Evolutionary conservation across 2,113 vertebrate genomes (phyloP).

Genomic region (Polypterus senegalus): DNA sequence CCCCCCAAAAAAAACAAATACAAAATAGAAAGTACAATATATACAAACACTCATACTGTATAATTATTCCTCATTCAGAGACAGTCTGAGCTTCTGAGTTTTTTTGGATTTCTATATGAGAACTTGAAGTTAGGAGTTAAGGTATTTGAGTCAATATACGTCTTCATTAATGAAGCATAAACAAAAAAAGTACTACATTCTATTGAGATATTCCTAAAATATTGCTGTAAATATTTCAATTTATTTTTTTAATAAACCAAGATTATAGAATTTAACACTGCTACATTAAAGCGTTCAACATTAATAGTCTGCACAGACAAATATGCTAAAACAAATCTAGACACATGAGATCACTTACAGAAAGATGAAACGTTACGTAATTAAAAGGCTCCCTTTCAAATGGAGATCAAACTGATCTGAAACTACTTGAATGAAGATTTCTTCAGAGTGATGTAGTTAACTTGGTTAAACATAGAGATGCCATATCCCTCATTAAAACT

Average conservation of each 20-base stretch:
- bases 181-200: neutral
- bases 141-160: too few species aligned
- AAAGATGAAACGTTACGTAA: neutral
- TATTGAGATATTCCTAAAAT: constrained; percentile 25
- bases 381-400: constrained; percentile 5
- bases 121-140: too few species aligned
- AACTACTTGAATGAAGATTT: constrained; percentile 3
- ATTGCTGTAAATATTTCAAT: constrained; percentile 19
- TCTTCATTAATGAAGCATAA: too few species aligned
- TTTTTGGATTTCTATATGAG: too few species aligned
- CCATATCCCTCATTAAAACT: constrained; percentile 2
- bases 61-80: too few species aligned
- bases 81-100: too few species aligned
- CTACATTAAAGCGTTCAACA: too few species aligned
- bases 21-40: neutral
- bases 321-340: too few species aligned
- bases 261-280: constrained; percentile 35
- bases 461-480: constrained; percentile 1
- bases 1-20: neutral
- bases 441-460: constrained; percentile 4
- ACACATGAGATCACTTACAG: neutral
- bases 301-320: too few species aligned
- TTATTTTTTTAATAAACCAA: constrained; percentile 29
- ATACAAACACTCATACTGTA: neutral
- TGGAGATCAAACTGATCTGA: constrained; percentile 3